Evolutionary conservation across 2,888 invertebrate species (phyloP), one percentile per base, ranked within the genome.

Genomic region (Cerastoderma edule): DNA sequence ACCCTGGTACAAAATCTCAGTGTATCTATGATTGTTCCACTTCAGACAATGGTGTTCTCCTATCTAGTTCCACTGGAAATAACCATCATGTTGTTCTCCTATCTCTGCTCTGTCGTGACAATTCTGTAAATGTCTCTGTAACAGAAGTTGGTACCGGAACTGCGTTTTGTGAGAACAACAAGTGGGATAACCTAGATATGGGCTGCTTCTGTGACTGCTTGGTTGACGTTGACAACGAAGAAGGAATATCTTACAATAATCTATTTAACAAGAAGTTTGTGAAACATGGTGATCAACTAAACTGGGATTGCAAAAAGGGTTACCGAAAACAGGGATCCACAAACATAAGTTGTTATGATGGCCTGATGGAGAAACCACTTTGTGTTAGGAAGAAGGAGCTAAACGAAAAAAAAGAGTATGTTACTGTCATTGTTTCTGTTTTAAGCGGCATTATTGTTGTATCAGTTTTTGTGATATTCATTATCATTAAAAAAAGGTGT

Each of bases 201-300:
- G 77, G 68, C 0, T 77, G 77, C 39, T 60, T 53, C 13, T 77
- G 77, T 67, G 53, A 77, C 35, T 77, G 77, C 54, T 46, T 48
- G 16, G 27, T 72, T 13, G 22, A 64, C n/a, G 28, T 24, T 16
- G 32, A 32, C 13, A 5, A 10, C 13, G 6, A n/a, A 35, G n/a
- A n/a, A n/a, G 32, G 56, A 22, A 46, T 68, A 6, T 33, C 54
- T 1, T n/a, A 27, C 22, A 35, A 53, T 6, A 64, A 64, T 35
- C 27, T 60, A 30, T 27, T 67, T 8, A 10, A 19, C 16, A 33
- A 63, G 5, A 30, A 53, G 1, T 71, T 64, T 30, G 27, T 71
- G 1, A 22, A 32, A 53, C 71, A 71, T 54, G 53, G 35, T 35
- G 28, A 24, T 16, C 5, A 5, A 10, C 32, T 71, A n/a, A 54